These are phyloP conservation scores for Rhinophrynus dorsalis DNA, from an alignment of 2,797 vertebrate species.

Conservation along the genomic window DNA sequence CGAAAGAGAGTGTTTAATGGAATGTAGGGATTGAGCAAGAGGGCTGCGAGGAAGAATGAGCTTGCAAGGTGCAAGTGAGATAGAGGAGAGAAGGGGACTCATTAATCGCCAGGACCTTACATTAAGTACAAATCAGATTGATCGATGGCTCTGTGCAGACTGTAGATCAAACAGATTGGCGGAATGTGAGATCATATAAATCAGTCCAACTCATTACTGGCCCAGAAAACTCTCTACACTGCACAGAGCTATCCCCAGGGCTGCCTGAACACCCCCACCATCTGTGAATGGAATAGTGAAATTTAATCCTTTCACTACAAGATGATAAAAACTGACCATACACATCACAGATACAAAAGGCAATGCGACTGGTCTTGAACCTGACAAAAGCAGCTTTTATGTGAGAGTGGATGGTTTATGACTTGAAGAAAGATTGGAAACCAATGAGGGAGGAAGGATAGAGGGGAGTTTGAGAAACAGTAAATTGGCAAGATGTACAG, in stretches of 20 bases:
- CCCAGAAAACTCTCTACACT: constrained; percentile 19
- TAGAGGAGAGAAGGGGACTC: constrained; percentile 18
- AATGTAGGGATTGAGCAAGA: not conserved
- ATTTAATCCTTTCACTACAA: constrained; percentile 14
- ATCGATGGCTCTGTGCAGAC: constrained; percentile 27
- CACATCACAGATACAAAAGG: no score
- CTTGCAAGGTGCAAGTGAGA: not conserved
- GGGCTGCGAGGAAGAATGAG: not conserved
- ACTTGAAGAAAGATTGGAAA: no score
- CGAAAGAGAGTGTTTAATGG: not conserved
- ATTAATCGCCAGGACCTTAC: constrained; percentile 42
- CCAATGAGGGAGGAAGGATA: no score
- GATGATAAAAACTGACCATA: no score
- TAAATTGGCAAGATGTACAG: no score
- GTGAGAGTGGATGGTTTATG: no score
- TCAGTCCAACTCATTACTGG: constrained; percentile 39
- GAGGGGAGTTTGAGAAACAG: no score
- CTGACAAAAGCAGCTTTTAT: no score
- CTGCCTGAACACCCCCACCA: not conserved
- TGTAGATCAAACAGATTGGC: constrained; percentile 46
- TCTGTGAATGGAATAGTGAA: not conserved
- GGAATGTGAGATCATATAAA: constrained; percentile 42
- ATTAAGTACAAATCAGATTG: constrained; percentile 44
- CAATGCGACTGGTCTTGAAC: no score
- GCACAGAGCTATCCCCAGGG: not conserved